Evolutionary conservation across 2,113 vertebrate species (phyloP).

Genomic region (Nerophis lumbriciformis): DNA sequence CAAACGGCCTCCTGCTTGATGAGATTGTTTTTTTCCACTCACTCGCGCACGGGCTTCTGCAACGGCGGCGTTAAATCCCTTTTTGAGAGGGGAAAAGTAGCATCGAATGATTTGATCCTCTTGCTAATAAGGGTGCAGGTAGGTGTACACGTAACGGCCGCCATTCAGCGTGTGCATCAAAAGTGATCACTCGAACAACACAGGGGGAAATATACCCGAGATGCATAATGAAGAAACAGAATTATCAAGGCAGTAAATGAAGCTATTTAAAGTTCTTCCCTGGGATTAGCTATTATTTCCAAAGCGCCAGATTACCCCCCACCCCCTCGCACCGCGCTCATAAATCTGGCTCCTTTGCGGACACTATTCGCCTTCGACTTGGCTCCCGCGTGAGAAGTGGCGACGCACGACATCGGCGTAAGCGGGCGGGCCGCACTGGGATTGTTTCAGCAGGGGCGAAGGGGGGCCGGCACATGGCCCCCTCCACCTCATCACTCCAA

Average conservation of each 20-base stretch:
- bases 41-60: slow-evolving; percentile 43
- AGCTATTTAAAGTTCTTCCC: slow-evolving; percentile 23
- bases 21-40: slow-evolving; percentile 77
- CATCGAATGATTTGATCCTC: slow-evolving; percentile 70
- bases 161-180: slow-evolving; percentile 13
- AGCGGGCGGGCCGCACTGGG: slow-evolving; percentile 31
- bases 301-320: slow-evolving; percentile 38
- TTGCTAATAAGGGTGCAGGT: slow-evolving; percentile 59
- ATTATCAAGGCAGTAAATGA: slow-evolving; percentile 28
- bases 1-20: slow-evolving; percentile 79
- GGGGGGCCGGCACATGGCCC: slow-evolving; percentile 34
- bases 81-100: slow-evolving; percentile 74
- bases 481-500: slow-evolving; percentile 58
- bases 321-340: slow-evolving; percentile 19
- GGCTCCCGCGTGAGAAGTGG: slow-evolving; percentile 28
- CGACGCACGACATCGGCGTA: slow-evolving; percentile 8
- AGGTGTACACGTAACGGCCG: slow-evolving; percentile 43
- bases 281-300: slow-evolving; percentile 48
- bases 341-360: slow-evolving; percentile 50
- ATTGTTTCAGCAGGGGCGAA: slow-evolving; percentile 38
- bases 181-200: slow-evolving; percentile 40
- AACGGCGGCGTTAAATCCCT: slow-evolving; percentile 60
- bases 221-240: slow-evolving; percentile 24
- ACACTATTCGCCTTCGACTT: neutral
- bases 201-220: slow-evolving; percentile 10